These are phyloP conservation scores for Aphelinus atriplicis DNA, from an alignment of 1,140 invertebrate species.

Conservation along the genomic window DNA sequence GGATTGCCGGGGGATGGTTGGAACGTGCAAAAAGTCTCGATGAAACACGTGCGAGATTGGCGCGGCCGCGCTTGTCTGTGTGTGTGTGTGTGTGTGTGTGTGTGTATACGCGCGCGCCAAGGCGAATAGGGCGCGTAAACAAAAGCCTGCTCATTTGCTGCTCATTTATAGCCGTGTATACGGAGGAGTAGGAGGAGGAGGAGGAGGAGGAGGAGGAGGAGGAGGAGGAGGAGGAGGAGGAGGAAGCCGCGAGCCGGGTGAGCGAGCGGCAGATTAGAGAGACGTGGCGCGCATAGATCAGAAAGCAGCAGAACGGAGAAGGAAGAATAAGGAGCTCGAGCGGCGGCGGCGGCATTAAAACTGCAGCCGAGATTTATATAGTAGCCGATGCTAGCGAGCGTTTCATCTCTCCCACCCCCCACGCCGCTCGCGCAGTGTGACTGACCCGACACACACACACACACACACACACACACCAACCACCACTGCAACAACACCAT, in stretches of 20 bases:
- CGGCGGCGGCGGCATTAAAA: conserved; percentile 60
- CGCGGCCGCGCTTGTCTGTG: too few relatives aligned
- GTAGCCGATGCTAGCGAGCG: conserved; percentile 33
- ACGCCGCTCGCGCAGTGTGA: conserved; percentile 23
- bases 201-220: background rate
- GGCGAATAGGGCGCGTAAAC: conserved; percentile 2
- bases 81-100: background rate
- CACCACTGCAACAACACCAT: too few relatives aligned
- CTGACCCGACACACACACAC: conserved; percentile 25
- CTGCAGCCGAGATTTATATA: conserved; percentile 63
- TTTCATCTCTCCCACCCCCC: conserved; percentile 6
- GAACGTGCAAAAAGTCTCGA: too few relatives aligned
- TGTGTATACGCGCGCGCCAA: background rate
- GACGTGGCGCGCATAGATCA: background rate
- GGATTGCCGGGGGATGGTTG: too few relatives aligned
- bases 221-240: background rate
- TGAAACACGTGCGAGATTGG: too few relatives aligned
- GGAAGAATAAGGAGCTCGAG: conserved; percentile 43
- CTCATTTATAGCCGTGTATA: conserved; percentile 25
- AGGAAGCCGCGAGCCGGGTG: conserved; percentile 12
- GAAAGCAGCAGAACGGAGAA: background rate
- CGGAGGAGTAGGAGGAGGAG: conserved; percentile 38
- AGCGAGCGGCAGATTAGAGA: conserved; percentile 2
- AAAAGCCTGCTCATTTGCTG: conserved; percentile 18
- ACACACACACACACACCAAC: background rate